These are phyloP conservation scores for Cataglyphis rosenhaueri DNA, from an alignment of 2,888 invertebrate genomes.

Conservation along the genomic window DNA sequence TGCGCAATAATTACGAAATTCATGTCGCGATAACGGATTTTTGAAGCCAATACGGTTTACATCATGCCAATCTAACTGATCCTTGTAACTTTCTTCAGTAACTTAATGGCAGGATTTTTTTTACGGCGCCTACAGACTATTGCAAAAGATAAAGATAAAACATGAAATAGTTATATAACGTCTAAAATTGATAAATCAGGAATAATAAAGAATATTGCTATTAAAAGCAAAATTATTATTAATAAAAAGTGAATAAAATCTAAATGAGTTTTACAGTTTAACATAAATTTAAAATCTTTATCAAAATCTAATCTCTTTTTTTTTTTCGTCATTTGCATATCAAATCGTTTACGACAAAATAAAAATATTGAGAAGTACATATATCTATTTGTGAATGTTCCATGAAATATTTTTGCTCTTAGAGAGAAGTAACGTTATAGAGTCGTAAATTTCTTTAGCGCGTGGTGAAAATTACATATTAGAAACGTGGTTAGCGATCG, in stretches of 20 bases:
- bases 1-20: constrained; percentile 49
- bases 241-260: neutral
- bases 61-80: neutral
- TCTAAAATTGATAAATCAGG: neutral
- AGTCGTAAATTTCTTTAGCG: constrained; percentile 60
- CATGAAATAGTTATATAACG: neutral
- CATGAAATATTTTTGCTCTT: neutral
- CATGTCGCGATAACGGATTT: constrained; percentile 52
- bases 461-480: constrained; percentile 21
- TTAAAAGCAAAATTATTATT: neutral
- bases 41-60: constrained; percentile 28
- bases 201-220: neutral
- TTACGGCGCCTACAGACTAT: neutral
- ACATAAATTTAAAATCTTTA: neutral
- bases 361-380: constrained; percentile 31
- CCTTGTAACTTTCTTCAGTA: neutral
- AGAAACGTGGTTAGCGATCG: constrained; percentile 44
- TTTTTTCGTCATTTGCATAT: neutral
- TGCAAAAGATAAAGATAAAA: neutral
- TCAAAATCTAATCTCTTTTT: neutral
- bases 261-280: neutral
- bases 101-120: neutral
- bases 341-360: neutral
- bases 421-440: constrained; percentile 30
- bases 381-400: constrained; percentile 29